Percentiles rank a stretch among this genome's conserved stretches.
phyloP scores from a whole-genome alignment of 2,113 vertebrate species.

The Notechis scutatus region DNA sequence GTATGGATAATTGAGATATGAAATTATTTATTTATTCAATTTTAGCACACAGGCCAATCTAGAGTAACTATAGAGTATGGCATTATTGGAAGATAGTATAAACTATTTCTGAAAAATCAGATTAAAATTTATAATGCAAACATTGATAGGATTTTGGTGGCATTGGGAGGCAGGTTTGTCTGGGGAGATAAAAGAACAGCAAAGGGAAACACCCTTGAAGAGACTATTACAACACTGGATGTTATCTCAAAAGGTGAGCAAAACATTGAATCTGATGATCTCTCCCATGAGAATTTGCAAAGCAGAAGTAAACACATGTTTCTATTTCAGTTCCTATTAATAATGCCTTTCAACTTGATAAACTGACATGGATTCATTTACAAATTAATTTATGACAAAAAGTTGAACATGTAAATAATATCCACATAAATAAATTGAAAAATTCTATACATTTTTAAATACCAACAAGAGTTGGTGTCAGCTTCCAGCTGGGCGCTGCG shows the following conservation, averaged over 20 bases:
- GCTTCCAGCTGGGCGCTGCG: too few relatives aligned
- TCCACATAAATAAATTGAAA: neutral
- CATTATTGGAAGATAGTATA: neutral
- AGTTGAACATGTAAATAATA: neutral
- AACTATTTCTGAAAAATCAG: neutral
- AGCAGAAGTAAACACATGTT: neutral
- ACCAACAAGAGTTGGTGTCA: constrained; percentile 19
- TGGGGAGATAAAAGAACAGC: neutral
- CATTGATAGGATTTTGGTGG: neutral
- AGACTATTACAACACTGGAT: neutral
- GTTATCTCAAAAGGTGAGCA: neutral
- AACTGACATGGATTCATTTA: neutral
- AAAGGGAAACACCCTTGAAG: neutral
- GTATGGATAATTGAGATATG: constrained; percentile 5
- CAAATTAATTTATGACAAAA: neutral
- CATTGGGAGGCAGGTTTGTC: neutral
- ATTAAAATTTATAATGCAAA: neutral
- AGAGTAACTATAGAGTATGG: neutral
- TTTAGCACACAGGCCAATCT: constrained; percentile 10
- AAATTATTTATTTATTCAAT: constrained; percentile 4
- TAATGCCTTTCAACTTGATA: neutral
- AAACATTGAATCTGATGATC: neutral
- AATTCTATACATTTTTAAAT: neutral
- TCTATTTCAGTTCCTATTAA: neutral
- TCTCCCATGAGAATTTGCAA: neutral